These are phyloP conservation scores for Pterocles orientalis DNA, from an alignment of 2,113 vertebrate species.

Conservation along the genomic window DNA sequence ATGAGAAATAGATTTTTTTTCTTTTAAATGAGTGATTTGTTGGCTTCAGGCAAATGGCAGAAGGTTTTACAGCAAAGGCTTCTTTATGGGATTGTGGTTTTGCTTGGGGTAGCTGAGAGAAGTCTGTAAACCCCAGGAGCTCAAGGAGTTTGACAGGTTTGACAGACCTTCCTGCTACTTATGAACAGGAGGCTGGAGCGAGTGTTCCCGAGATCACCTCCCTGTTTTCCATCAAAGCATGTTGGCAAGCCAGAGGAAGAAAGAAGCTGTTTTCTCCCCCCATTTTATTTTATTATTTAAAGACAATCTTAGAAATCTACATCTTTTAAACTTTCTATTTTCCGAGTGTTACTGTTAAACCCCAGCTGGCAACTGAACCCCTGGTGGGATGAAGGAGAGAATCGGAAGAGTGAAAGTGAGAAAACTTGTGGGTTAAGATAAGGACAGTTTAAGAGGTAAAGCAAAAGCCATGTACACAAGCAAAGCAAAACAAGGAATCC, in stretches of 20 bases:
- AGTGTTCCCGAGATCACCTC: background rate
- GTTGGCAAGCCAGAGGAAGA: background rate
- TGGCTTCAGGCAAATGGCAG: conserved; percentile 58
- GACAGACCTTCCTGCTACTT: conserved; percentile 25
- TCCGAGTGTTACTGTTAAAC: background rate
- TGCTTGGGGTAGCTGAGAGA: conserved; percentile 54
- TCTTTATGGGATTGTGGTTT: conserved; percentile 71
- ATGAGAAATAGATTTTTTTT: background rate
- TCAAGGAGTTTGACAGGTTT: conserved; percentile 46
- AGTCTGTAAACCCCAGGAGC: conserved; percentile 65
- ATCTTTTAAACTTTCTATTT: background rate
- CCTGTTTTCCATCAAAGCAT: background rate
- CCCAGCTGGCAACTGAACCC: too few relatives aligned
- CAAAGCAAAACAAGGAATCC: too few relatives aligned
- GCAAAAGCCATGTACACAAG: too few relatives aligned
- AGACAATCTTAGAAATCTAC: background rate
- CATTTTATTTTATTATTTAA: background rate
- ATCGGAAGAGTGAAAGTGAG: too few relatives aligned
- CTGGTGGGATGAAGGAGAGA: too few relatives aligned
- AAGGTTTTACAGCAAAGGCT: conserved; percentile 58
- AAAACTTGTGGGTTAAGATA: too few relatives aligned
- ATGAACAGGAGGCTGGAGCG: background rate
- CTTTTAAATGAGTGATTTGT: conserved; percentile 32
- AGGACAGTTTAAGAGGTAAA: too few relatives aligned
- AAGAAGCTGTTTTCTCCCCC: background rate